Evolutionary conservation across 2,888 invertebrate genomes (phyloP).

Genomic region (Leptarthrus brevirostris): DNA sequence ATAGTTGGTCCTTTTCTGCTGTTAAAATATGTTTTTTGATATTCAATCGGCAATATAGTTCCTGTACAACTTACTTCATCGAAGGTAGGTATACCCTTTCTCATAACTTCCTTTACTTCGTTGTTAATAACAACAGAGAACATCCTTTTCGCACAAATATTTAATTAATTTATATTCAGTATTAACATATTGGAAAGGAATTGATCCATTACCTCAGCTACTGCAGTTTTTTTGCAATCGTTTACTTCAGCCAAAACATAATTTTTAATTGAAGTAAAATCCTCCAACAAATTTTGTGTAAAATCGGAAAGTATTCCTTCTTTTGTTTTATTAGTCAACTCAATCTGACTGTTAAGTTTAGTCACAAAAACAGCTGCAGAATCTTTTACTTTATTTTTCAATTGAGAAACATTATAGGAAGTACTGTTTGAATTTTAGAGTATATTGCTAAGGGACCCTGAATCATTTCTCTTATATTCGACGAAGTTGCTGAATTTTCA

Average conservation of each 20-base stretch:
- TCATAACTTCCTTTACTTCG: neutral
- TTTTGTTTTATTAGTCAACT: constrained; percentile 8
- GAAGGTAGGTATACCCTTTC: constrained; percentile 1
- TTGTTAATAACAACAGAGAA: neutral
- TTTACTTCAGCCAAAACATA: neutral
- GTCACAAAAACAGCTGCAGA: neutral
- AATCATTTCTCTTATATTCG: neutral
- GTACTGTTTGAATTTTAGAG: too few species aligned
- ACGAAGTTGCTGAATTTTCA: neutral
- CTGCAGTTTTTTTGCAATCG: neutral
- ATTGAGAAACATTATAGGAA: too few species aligned
- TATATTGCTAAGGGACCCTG: too few species aligned
- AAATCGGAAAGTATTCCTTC: constrained; percentile 5
- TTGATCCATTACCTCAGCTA: neutral
- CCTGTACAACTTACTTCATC: constrained; percentile 10
- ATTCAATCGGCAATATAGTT: neutral
- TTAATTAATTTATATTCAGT: constrained; percentile 20
- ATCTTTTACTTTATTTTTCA: too few species aligned
- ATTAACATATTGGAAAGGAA: neutral
- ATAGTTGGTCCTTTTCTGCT: neutral
- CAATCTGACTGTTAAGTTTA: constrained; percentile 2
- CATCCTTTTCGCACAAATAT: constrained; percentile 1
- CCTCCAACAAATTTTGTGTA: neutral
- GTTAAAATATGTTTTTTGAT: neutral
- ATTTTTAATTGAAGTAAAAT: neutral